These are phyloP conservation scores for Agrochola litura DNA, from an alignment of 2,888 invertebrate species.

Conservation along the genomic window DNA sequence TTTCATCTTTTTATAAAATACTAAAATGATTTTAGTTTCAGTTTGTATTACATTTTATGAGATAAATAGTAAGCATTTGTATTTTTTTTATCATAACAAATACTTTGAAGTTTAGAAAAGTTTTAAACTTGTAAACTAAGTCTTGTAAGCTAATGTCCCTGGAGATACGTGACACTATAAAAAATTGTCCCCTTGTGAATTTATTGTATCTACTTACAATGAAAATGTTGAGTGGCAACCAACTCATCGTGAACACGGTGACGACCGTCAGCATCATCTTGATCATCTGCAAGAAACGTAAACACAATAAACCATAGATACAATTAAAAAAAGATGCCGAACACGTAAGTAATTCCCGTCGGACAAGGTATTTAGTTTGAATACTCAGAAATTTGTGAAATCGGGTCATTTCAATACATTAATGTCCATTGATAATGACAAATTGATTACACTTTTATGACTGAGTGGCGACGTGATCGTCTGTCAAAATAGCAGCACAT, in stretches of 20 bases:
- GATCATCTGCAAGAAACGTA: constrained; percentile 93
- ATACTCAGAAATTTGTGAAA: constrained; percentile 2
- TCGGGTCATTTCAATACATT: constrained; percentile 23
- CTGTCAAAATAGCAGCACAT: constrained; percentile 25
- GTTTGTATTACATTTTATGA: neutral
- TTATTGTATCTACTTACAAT: constrained; percentile 71
- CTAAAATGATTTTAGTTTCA: neutral
- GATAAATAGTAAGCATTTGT: neutral
- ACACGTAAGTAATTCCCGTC: neutral
- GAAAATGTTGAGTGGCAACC: constrained; percentile 94
- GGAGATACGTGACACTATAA: neutral
- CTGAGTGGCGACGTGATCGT: constrained; percentile 19
- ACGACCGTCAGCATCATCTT: constrained; percentile 98
- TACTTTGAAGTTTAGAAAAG: neutral
- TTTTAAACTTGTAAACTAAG: neutral
- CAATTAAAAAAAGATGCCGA: neutral
- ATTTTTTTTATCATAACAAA: neutral
- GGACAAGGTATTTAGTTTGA: neutral
- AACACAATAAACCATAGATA: neutral
- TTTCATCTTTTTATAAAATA: neutral
- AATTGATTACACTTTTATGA: constrained; percentile 47
- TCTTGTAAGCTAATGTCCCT: neutral
- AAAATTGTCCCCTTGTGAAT: neutral
- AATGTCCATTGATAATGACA: constrained; percentile 22
- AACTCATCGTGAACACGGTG: constrained; percentile 95